Evolutionary conservation across 2,797 vertebrate species (phyloP), one percentile per base, ranked within the genome.

Genomic region (Amphiprion clarkii): DNA sequence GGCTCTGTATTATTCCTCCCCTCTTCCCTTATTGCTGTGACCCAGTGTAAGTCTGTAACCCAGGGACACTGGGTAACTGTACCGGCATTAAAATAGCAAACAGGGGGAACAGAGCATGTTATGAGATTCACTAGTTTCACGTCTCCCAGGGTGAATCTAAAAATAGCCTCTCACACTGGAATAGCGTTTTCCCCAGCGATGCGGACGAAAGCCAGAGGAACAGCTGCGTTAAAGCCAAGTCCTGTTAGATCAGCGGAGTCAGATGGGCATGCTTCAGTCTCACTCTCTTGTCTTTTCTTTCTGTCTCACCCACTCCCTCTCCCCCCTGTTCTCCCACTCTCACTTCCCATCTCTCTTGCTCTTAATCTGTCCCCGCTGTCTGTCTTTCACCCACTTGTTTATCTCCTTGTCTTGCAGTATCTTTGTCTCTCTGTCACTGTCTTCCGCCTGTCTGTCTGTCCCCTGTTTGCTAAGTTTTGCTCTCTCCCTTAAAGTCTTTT

Each of bases 211-310:
- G 92, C 92, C 84, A 70, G 84, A 86, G 85, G 87, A 94, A 94
- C 94, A 95, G 94, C 94, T 96, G 95, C 81, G 83, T 83, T 91
- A 83, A 93, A 94, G 92, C 92, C 91, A 92, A 93, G 93, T 93
- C 82, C 87, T 86, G 86, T 94, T 93, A 91, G 89, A 92, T 90
- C 91, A 91, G 82, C 70, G 19, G 76, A 83, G 90, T 93, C 93
- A 93, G 86, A 79, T 89, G 79, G 78, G 64, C 90, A 61, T 55
- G 74, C 64, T 56, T 73, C 83, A 57, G 69, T 78, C 71, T 78
- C 36, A 51, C 78, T 68, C 74, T 73, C 56, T 62, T 67, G 53
- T 67, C 65, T 81, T 67, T 71, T 72, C 75, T 79, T 61, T 69
- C 59, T 67, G 40, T 80, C 75, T 69, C 0, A 12, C 46, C 56